Percentiles rank a stretch among this genome's conserved stretches.
phyloP scores from a whole-genome alignment of 2,888 invertebrate species.

The Macaria notata region DNA sequence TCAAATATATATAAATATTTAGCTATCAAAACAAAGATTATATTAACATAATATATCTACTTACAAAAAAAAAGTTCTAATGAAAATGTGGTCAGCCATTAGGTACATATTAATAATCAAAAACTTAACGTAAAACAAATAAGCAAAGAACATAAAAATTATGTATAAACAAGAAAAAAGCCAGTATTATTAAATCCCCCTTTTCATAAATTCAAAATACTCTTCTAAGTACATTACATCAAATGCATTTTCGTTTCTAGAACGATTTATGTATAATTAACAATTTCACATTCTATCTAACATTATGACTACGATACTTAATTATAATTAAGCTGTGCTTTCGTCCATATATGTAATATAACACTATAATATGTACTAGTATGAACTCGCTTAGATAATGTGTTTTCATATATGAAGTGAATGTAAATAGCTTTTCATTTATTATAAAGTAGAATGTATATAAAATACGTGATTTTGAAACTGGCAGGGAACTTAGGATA shows the following conservation, averaged over 20 bases:
- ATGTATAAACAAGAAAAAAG: too few relatives aligned
- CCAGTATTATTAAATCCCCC: too few relatives aligned
- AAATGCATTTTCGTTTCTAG: slow-evolving; percentile 13
- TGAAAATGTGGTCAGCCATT: too few relatives aligned
- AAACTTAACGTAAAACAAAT: too few relatives aligned
- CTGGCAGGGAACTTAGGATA: not conserved
- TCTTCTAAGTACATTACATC: slow-evolving; percentile 13
- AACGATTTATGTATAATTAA: slow-evolving; percentile 6
- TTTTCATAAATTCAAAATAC: not conserved
- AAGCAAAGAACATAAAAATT: too few relatives aligned
- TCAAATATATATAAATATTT: too few relatives aligned
- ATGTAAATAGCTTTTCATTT: slow-evolving; percentile 5
- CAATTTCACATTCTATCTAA: slow-evolving; percentile 20
- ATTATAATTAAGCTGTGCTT: slow-evolving; percentile 19
- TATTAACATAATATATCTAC: too few relatives aligned
- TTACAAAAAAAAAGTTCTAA: too few relatives aligned
- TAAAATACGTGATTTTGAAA: not conserved
- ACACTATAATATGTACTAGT: slow-evolving; percentile 32
- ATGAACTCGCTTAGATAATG: not conserved
- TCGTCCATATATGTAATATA: not conserved
- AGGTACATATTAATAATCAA: too few relatives aligned
- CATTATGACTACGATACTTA: slow-evolving; percentile 12
- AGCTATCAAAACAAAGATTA: too few relatives aligned
- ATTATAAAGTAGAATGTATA: not conserved
- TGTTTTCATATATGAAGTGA: not conserved